phyloP scores from a whole-genome alignment of 1,140 invertebrate species.

The Rhagoletis zephyria region DNA sequence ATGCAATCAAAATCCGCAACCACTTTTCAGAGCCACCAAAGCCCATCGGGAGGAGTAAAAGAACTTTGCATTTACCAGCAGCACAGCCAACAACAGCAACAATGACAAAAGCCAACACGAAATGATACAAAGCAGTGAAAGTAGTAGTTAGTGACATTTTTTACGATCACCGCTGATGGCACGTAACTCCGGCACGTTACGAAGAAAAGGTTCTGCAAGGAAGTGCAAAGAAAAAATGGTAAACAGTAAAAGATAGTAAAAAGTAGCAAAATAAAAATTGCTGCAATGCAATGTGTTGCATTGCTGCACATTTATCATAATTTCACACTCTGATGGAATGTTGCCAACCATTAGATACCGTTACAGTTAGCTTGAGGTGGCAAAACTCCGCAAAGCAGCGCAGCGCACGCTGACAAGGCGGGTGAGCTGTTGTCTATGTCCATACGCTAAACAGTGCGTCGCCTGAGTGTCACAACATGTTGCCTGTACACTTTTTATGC shows the following conservation, averaged over 20 bases:
- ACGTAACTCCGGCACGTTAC: background rate
- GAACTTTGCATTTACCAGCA: slow-evolving; percentile 37
- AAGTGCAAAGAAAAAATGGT: background rate
- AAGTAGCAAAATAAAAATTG: background rate
- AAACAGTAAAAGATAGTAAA: background rate
- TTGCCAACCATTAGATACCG: background rate
- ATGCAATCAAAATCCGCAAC: slow-evolving; percentile 53
- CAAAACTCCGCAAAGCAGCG: background rate
- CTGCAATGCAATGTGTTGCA: slow-evolving; percentile 38
- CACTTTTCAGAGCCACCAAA: slow-evolving; percentile 38
- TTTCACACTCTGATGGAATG: slow-evolving; percentile 48
- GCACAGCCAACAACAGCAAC: background rate
- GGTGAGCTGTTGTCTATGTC: background rate
- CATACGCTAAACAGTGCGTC: background rate
- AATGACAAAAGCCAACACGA: background rate
- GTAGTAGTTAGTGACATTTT: slow-evolving; percentile 38
- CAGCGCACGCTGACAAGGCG: background rate
- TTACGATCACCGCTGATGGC: slow-evolving; percentile 26
- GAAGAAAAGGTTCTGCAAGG: background rate
- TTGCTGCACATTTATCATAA: slow-evolving; percentile 44
- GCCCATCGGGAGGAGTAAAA: background rate
- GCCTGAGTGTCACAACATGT: background rate
- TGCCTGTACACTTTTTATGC: background rate
- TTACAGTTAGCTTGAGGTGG: background rate
- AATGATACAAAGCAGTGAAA: slow-evolving; percentile 48